These are phyloP conservation scores for Drosophila guanche DNA, from an alignment of 1,140 invertebrate species.

Conservation along the genomic window DNA sequence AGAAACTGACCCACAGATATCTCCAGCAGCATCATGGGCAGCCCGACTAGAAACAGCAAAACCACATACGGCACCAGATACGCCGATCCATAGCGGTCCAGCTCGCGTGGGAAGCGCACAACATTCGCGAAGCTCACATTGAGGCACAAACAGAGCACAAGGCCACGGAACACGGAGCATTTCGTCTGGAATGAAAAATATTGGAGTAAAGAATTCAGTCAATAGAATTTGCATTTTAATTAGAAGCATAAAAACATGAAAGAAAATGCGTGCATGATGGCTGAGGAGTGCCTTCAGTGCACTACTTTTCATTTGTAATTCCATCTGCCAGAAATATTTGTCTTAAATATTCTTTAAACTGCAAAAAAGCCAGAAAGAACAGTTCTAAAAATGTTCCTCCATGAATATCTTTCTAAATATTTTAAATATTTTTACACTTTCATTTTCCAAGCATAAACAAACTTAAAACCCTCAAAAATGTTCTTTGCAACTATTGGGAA, in stretches of 20 bases:
- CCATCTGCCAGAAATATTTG: no score
- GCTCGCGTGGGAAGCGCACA: slow-evolving; percentile 82
- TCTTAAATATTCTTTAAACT: no score
- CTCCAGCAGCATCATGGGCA: slow-evolving; percentile 82
- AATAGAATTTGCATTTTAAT: not conserved
- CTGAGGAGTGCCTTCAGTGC: no score
- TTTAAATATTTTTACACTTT: no score
- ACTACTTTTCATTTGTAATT: no score
- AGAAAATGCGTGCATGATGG: no score
- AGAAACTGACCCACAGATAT: slow-evolving; percentile 82
- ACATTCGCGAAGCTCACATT: slow-evolving; percentile 83
- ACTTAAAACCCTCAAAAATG: no score
- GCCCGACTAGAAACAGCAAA: slow-evolving; percentile 82
- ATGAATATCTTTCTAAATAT: no score
- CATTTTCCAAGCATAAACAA: no score
- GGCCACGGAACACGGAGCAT: slow-evolving; percentile 83
- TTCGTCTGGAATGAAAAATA: slow-evolving; percentile 69
- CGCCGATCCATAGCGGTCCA: slow-evolving; percentile 79
- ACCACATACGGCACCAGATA: slow-evolving; percentile 81
- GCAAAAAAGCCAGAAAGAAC: no score
- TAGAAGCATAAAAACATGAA: not conserved
- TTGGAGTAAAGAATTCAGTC: not conserved
- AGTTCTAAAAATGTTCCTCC: no score
- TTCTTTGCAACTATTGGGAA: no score
- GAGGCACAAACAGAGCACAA: slow-evolving; percentile 81